phyloP scores from a whole-genome alignment of 1,140 invertebrate genomes.

The Copidosoma floridanum region DNA sequence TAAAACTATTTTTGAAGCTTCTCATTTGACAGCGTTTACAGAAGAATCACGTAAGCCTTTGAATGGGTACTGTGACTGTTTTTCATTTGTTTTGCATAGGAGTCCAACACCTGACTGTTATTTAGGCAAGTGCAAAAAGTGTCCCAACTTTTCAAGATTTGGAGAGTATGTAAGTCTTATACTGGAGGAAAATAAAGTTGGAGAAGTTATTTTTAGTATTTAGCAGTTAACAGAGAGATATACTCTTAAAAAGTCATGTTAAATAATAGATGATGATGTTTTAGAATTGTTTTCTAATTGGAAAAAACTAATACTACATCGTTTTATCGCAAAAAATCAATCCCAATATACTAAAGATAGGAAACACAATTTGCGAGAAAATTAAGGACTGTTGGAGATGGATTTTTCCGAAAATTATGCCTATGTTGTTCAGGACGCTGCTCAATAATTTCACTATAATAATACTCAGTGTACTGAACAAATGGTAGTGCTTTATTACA shows the following conservation, averaged over 20 bases:
- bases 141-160: too few relatives aligned
- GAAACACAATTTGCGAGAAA: not conserved
- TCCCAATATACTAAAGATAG: not conserved
- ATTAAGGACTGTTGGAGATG: too few relatives aligned
- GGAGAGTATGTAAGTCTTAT: too few relatives aligned
- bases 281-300: not conserved
- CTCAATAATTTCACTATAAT: slow-evolving; percentile 37
- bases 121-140: too few relatives aligned
- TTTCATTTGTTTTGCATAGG: too few relatives aligned
- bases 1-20: too few relatives aligned
- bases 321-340: not conserved
- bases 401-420: too few relatives aligned
- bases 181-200: not conserved
- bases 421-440: slow-evolving; percentile 37
- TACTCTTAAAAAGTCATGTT: not conserved
- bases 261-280: not conserved
- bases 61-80: too few relatives aligned
- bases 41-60: too few relatives aligned
- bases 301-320: not conserved
- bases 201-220: not conserved
- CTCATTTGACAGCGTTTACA: too few relatives aligned
- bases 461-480: slow-evolving; percentile 36
- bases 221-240: not conserved
- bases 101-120: too few relatives aligned
- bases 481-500: slow-evolving; percentile 27